Evolutionary conservation across 2,888 invertebrate genomes (phyloP).

Genomic region (Mimas tiliae): DNA sequence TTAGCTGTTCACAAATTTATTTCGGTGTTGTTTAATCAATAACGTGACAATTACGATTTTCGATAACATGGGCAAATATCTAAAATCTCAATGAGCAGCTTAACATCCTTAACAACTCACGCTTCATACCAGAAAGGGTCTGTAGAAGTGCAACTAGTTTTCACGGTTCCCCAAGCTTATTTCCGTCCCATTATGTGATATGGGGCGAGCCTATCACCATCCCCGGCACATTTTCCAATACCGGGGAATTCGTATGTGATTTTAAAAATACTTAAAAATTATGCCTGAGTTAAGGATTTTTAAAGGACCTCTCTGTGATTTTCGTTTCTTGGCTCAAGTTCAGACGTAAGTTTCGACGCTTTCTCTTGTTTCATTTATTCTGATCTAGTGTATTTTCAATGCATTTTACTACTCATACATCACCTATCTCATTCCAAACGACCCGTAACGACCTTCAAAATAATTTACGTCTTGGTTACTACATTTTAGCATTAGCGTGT

Average conservation of each 20-base stretch:
- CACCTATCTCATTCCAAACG: not conserved
- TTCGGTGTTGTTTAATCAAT: not conserved
- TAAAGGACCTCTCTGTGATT: not conserved
- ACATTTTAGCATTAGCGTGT: too few relatives aligned
- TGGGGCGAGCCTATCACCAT: too few relatives aligned
- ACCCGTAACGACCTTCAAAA: not conserved
- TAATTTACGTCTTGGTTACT: too few relatives aligned
- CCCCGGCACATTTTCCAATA: too few relatives aligned
- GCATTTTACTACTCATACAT: not conserved
- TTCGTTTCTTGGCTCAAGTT: constrained; percentile 3
- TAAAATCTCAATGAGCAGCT: not conserved
- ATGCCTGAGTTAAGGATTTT: not conserved
- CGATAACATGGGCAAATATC: too few relatives aligned
- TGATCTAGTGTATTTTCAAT: constrained; percentile 3
- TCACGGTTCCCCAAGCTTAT: too few relatives aligned
- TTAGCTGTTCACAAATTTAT: not conserved
- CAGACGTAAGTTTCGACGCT: not conserved
- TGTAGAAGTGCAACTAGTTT: too few relatives aligned
- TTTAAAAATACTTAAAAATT: too few relatives aligned
- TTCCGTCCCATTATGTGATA: too few relatives aligned
- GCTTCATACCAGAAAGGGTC: too few relatives aligned
- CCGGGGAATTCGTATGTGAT: too few relatives aligned
- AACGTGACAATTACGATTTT: too few relatives aligned
- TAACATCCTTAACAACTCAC: not conserved
- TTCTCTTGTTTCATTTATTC: not conserved